Conservation (phyloP, 37 sponge, comb jelly and placozoan genomes). For the Bolinopsis microptera region DNA sequence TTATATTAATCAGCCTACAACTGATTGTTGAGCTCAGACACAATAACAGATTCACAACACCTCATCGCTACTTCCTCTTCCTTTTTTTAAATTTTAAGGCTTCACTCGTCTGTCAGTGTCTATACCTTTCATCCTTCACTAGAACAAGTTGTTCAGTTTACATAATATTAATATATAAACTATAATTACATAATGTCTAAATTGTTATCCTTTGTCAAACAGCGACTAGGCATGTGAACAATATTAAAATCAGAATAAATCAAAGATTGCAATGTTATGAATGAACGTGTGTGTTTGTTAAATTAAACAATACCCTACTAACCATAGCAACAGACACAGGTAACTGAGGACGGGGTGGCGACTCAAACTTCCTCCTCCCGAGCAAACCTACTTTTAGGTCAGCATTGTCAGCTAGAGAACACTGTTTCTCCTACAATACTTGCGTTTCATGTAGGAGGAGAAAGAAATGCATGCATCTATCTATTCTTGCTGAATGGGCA, state of each 20-base stretch:
- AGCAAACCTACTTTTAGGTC: not conserved
- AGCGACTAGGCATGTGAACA: too few relatives aligned
- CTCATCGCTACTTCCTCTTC: not conserved
- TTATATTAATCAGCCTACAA: not conserved
- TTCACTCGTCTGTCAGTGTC: not conserved
- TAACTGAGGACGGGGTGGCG: not conserved
- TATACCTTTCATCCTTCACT: not conserved
- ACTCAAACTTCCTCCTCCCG: not conserved
- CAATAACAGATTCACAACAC: slow-evolving; percentile 46
- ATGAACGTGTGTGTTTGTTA: not conserved
- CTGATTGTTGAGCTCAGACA: not conserved
- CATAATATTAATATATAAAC: too few relatives aligned
- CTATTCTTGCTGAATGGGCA: too few relatives aligned
- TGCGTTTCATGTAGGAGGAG: not conserved
- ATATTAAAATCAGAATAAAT: too few relatives aligned
- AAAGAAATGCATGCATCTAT: not conserved
- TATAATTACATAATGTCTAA: not conserved
- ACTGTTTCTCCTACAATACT: not conserved
- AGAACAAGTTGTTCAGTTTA: too few relatives aligned
- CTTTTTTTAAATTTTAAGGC: not conserved
- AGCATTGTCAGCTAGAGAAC: not conserved
- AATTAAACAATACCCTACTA: not conserved
- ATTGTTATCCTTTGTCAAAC: too few relatives aligned
- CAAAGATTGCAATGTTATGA: too few relatives aligned
- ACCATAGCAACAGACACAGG: slow-evolving; percentile 44